These are phyloP conservation scores for Eupithecia tripunctaria DNA, from an alignment of 2,888 invertebrate genomes.

Conservation along the genomic window DNA sequence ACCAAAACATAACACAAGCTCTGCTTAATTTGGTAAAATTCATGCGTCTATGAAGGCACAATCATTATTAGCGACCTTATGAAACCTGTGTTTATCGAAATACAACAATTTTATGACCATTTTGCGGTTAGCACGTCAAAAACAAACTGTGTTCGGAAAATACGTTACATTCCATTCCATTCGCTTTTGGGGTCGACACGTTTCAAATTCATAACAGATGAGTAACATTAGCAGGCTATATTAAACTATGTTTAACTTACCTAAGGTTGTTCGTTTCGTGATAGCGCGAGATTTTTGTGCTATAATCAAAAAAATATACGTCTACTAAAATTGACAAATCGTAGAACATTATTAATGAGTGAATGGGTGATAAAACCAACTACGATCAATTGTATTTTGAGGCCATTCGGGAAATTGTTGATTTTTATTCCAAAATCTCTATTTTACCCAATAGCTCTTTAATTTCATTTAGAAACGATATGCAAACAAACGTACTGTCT, in stretches of 20 bases:
- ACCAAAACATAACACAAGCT: no score
- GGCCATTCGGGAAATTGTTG: background rate
- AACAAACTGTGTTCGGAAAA: background rate
- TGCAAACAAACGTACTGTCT: no score
- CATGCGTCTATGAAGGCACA: no score
- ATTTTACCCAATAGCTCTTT: no score
- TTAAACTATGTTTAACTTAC: background rate
- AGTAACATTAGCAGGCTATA: background rate
- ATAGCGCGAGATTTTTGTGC: background rate
- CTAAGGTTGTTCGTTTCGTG: background rate
- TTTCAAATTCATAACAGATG: background rate
- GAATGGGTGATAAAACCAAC: no score
- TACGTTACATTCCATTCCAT: conserved; percentile 1
- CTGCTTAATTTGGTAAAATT: no score
- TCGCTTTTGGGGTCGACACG: background rate
- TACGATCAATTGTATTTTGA: background rate
- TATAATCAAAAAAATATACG: no score
- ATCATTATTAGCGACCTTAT: no score
- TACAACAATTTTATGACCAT: background rate
- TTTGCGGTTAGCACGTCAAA: background rate
- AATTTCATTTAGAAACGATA: no score
- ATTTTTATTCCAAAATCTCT: no score
- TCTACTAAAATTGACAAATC: no score
- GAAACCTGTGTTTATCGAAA: background rate
- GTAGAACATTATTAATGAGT: no score